These are phyloP conservation scores for Conistra vaccinii DNA, from an alignment of 2,888 invertebrate genomes.

Conservation along the genomic window DNA sequence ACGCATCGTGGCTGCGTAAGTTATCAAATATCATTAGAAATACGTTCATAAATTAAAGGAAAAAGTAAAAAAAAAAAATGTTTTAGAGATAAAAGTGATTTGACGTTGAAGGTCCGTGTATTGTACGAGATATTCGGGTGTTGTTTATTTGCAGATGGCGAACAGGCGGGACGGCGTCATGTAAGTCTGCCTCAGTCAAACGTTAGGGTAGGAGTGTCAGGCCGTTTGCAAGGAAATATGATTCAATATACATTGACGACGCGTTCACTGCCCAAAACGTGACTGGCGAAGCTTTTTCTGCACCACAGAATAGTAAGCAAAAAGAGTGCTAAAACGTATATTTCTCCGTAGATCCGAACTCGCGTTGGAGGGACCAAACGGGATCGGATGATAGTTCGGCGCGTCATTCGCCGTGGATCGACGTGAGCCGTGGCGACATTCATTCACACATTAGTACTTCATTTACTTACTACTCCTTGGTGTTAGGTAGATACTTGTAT, in stretches of 20 bases:
- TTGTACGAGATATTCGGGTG: slow-evolving; percentile 63
- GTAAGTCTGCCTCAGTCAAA: slow-evolving; percentile 59
- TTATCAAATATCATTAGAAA: slow-evolving; percentile 64
- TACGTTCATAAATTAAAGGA: slow-evolving; percentile 27
- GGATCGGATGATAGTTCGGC: slow-evolving; percentile 17
- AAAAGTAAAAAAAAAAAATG: slow-evolving; percentile 57
- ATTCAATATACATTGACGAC: neutral
- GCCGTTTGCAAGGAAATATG: slow-evolving; percentile 59
- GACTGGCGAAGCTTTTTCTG: slow-evolving; percentile 28
- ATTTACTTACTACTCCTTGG: slow-evolving; percentile 46
- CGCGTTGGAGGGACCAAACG: slow-evolving; percentile 20
- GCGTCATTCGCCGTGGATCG: slow-evolving; percentile 15
- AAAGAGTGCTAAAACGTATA: slow-evolving; percentile 28
- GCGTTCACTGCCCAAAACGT: slow-evolving; percentile 12
- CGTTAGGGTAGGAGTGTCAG: slow-evolving; percentile 57
- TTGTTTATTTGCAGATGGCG: slow-evolving; percentile 66
- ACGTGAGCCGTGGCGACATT: slow-evolving; percentile 12
- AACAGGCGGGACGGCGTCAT: slow-evolving; percentile 55
- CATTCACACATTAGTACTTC: slow-evolving; percentile 35
- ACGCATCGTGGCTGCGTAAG: slow-evolving; percentile 63
- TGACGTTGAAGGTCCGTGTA: slow-evolving; percentile 55
- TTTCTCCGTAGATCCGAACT: slow-evolving; percentile 52
- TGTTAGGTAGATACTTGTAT: slow-evolving; percentile 31
- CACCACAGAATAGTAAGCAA: slow-evolving; percentile 24
- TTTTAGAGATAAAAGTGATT: slow-evolving; percentile 49